Evolutionary conservation across 2,888 invertebrate genomes (phyloP).

Genomic region (Cabera pusaria): DNA sequence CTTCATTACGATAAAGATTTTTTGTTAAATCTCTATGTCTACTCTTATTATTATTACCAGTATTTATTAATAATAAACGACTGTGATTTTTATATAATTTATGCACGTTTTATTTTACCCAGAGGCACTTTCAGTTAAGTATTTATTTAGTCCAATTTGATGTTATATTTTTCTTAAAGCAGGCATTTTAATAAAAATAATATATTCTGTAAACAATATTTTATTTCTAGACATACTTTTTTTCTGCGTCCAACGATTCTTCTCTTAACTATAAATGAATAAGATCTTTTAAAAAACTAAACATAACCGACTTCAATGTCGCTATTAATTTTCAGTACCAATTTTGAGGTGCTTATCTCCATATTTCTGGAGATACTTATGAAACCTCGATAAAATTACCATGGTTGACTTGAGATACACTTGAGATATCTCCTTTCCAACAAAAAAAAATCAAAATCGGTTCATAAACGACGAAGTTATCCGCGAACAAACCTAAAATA

Average conservation of each 20-base stretch:
- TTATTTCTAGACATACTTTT: conserved; percentile 14
- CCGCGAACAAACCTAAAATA: no score
- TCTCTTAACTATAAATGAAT: no score
- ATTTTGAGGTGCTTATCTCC: no score
- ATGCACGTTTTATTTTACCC: conserved; percentile 18
- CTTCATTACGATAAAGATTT: conserved; percentile 70
- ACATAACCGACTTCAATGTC: no score
- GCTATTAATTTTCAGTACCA: no score
- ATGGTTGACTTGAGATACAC: no score
- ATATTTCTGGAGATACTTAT: no score
- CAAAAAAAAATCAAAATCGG: no score
- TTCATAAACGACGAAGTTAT: no score
- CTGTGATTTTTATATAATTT: conserved; percentile 78
- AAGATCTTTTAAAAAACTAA: not conserved
- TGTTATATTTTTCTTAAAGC: conserved; percentile 2
- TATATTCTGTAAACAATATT: conserved; percentile 12
- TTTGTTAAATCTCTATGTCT: conserved; percentile 78
- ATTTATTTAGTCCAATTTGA: not conserved
- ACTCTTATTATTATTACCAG: conserved; percentile 76
- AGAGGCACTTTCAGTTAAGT: conserved; percentile 6
- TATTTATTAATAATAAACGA: conserved; percentile 68
- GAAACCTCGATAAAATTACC: no score
- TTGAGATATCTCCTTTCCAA: no score
- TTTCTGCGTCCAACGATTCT: no score
- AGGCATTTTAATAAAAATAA: conserved; percentile 10